These are phyloP conservation scores for Anoura caudifer DNA, from an alignment of 2,113 vertebrate species.

Conservation along the genomic window DNA sequence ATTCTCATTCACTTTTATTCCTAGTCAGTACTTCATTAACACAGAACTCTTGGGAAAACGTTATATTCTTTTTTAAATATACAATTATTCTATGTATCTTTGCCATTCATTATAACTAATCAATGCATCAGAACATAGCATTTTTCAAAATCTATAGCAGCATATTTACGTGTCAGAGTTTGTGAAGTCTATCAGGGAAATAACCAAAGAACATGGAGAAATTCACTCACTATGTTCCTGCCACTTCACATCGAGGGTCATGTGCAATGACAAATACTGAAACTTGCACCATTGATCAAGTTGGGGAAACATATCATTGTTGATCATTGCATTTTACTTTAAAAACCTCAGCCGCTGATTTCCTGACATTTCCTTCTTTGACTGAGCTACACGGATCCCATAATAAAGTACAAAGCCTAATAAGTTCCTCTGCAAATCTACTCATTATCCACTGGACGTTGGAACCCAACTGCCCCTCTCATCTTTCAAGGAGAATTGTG, in stretches of 20 bases:
- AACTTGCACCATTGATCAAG: not conserved
- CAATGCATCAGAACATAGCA: constrained; percentile 13
- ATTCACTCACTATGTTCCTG: constrained; percentile 20
- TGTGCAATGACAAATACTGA: not conserved
- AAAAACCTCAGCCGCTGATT: not conserved
- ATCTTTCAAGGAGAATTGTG: constrained; percentile 49
- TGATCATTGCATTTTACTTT: not conserved
- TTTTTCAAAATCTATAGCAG: constrained; percentile 38
- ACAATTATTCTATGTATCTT: not conserved
- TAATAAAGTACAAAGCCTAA: constrained; percentile 49
- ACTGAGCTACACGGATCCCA: not conserved
- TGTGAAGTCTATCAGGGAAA: not conserved
- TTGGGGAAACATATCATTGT: not conserved
- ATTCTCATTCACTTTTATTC: not conserved
- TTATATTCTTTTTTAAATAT: constrained; percentile 67
- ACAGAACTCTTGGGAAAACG: constrained; percentile 51
- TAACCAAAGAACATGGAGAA: not conserved
- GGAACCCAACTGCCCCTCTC: not conserved
- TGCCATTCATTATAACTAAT: constrained; percentile 53
- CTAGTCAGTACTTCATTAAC: constrained; percentile 18
- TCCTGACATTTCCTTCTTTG: constrained; percentile 18
- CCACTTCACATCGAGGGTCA: constrained; percentile 41
- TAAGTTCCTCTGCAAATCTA: constrained; percentile 57
- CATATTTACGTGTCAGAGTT: not conserved
- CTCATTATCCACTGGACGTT: constrained; percentile 38